These are phyloP conservation scores for Miltochrista miniata DNA, from an alignment of 2,888 invertebrate species.

Conservation along the genomic window DNA sequence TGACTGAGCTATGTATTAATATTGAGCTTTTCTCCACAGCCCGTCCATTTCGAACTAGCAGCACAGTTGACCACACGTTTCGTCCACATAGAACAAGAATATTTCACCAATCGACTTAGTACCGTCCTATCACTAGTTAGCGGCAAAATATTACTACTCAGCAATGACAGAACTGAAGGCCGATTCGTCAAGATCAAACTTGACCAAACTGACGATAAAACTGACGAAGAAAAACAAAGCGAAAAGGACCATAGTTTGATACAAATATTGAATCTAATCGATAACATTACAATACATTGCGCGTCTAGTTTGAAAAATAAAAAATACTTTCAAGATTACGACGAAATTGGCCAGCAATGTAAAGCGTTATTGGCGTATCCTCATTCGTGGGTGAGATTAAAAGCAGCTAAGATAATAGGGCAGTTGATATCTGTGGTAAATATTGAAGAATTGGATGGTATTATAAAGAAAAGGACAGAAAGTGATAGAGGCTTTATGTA, in stretches of 20 bases:
- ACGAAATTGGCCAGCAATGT: slow-evolving; percentile 86
- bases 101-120: slow-evolving; percentile 87
- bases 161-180: slow-evolving; percentile 80
- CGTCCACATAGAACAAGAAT: slow-evolving; percentile 88
- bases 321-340: slow-evolving; percentile 71
- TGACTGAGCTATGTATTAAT: no score
- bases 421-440: slow-evolving; percentile 87
- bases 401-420: slow-evolving; percentile 90
- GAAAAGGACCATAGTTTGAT: slow-evolving; percentile 89
- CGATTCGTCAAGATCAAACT: slow-evolving; percentile 83
- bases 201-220: slow-evolving; percentile 59
- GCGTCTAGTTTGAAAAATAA: slow-evolving; percentile 81
- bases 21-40: slow-evolving; percentile 53
- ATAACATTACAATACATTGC: slow-evolving; percentile 87
- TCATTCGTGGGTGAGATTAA: slow-evolving; percentile 93
- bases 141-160: slow-evolving; percentile 77
- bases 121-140: slow-evolving; percentile 84
- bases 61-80: slow-evolving; percentile 92
- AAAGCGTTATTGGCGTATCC: slow-evolving; percentile 90
- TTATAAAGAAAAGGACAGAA: slow-evolving; percentile 64
- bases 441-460: slow-evolving; percentile 81
- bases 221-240: slow-evolving; percentile 84
- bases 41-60: slow-evolving; percentile 88
- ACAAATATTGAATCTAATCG: slow-evolving; percentile 88
- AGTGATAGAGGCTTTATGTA: slow-evolving; percentile 84